Percentiles rank a stretch among this genome's conserved stretches.
These are phyloP conservation scores for Centropus bengalensis DNA, from an alignment of 2,113 vertebrate genomes.

Conservation along the genomic window DNA sequence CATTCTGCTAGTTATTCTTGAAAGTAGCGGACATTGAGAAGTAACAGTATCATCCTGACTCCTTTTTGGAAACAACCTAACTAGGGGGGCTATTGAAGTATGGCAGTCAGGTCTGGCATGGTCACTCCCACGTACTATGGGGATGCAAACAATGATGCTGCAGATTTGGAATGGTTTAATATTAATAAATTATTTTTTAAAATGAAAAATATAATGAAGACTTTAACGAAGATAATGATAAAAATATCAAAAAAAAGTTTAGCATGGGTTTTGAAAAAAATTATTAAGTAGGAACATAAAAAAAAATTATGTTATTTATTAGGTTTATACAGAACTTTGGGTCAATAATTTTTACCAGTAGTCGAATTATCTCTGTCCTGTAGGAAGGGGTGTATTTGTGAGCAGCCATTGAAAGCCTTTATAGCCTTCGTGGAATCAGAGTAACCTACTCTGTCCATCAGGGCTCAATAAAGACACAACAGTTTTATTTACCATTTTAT, in stretches of 20 bases:
- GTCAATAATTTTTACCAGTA: background rate
- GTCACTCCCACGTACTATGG: background rate
- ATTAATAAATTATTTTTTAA: too few species aligned
- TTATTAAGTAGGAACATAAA: background rate
- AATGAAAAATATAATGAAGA: too few species aligned
- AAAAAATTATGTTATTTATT: background rate
- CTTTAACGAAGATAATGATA: background rate
- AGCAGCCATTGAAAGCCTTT: background rate
- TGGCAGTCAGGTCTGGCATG: background rate
- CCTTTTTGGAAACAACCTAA: background rate
- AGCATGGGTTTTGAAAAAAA: background rate
- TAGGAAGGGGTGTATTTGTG: background rate
- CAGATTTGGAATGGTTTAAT: background rate
- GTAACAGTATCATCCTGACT: background rate
- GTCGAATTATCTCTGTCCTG: background rate
- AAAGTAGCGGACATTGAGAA: background rate
- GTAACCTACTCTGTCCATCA: background rate
- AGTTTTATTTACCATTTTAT: background rate
- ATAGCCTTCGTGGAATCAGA: background rate
- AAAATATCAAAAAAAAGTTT: background rate
- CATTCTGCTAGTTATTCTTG: background rate
- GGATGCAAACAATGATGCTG: background rate
- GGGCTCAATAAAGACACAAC: accelerated
- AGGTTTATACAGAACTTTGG: background rate
- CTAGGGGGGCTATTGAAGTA: background rate